These are phyloP conservation scores for Hybognathus amarus DNA, from an alignment of 2,797 vertebrate genomes.

Conservation along the genomic window DNA sequence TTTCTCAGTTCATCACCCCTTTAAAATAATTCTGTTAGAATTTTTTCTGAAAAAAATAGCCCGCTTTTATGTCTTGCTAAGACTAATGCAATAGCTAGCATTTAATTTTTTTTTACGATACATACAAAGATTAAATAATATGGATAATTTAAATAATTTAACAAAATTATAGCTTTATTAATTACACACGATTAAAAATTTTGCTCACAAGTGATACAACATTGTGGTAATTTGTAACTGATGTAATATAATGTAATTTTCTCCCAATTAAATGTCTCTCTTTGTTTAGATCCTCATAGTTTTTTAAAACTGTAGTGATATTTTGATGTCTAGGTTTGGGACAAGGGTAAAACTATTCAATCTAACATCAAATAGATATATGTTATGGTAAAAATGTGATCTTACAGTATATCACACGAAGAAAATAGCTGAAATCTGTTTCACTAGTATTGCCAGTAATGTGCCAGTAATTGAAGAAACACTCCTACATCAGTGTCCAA, in stretches of 20 bases:
- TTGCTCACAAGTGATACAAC: background rate
- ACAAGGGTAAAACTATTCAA: background rate
- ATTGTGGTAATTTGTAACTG: background rate
- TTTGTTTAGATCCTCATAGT: background rate
- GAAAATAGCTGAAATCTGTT: background rate
- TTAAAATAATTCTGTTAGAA: background rate
- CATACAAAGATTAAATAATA: background rate
- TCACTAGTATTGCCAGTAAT: too few species aligned
- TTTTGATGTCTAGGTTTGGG: background rate
- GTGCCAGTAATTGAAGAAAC: background rate
- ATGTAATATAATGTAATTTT: background rate
- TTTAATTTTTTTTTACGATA: background rate
- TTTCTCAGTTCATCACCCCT: background rate
- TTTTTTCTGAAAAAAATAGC: background rate
- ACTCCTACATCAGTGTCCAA: background rate
- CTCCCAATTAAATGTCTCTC: background rate
- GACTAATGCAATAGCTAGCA: background rate
- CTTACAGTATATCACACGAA: background rate
- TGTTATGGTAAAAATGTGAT: background rate
- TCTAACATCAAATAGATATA: background rate
- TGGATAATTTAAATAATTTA: background rate
- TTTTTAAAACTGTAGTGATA: background rate
- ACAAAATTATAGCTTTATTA: background rate
- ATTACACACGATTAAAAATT: background rate
- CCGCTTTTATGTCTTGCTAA: background rate